phyloP scores from a whole-genome alignment of 35 echinoderm and acorn worm genomes.

The Patiria miniata region DNA sequence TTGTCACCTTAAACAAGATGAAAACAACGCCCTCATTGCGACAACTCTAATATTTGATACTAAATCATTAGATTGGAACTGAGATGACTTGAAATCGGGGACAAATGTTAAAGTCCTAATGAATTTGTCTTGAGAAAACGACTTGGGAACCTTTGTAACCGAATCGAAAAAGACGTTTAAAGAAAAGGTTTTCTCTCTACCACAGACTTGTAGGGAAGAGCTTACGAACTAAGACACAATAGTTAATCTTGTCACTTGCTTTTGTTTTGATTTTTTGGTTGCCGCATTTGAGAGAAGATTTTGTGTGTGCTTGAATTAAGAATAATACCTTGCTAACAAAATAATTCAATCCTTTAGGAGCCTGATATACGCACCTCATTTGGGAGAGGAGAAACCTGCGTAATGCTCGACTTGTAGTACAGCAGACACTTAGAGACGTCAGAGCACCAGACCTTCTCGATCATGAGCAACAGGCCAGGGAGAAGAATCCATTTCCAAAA shows the following conservation, averaged over 20 bases:
- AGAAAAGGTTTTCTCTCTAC: neutral
- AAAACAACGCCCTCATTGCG: neutral
- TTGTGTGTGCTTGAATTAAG: too few species aligned
- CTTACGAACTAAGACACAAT: too few species aligned
- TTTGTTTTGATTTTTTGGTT: too few species aligned
- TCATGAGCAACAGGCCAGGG: conserved; percentile 45
- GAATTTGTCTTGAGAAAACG: neutral
- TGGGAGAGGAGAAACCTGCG: conserved; percentile 48
- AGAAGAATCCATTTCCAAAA: conserved; percentile 66
- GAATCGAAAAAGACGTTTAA: too few species aligned
- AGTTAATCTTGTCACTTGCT: too few species aligned
- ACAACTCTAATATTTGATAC: too few species aligned
- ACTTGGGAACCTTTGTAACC: too few species aligned
- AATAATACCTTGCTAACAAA: too few species aligned
- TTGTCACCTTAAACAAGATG: conserved; percentile 56
- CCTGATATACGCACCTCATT: conserved; percentile 60
- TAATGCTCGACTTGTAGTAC: conserved; percentile 51
- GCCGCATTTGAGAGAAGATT: too few species aligned
- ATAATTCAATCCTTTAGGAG: neutral
- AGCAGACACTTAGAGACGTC: conserved; percentile 38
- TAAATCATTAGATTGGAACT: neutral
- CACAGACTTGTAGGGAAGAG: too few species aligned
- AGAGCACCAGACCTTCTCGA: conserved; percentile 57
- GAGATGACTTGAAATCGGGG: neutral
- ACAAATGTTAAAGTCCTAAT: neutral